Conservation (phyloP, 2,888 invertebrate genomes). For the Fragum sueziense region DNA sequence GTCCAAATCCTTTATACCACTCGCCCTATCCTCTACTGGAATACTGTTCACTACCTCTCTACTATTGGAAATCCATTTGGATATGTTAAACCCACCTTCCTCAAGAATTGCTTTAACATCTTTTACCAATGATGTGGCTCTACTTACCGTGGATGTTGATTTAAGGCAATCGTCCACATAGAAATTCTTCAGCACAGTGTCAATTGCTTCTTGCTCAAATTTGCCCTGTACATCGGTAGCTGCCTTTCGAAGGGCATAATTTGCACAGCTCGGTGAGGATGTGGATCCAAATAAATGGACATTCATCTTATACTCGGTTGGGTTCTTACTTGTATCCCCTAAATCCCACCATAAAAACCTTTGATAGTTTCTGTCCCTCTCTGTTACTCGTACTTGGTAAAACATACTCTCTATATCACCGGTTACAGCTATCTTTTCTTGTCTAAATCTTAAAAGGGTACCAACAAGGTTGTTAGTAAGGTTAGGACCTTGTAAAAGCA, state of each 20-base stretch:
- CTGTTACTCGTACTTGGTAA: background rate
- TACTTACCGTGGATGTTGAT: too few relatives aligned
- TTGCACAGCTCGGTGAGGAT: constrained; percentile 57
- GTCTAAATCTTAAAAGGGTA: constrained; percentile 55
- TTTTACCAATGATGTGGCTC: constrained; percentile 26
- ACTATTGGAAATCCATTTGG: constrained; percentile 55
- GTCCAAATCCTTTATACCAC: constrained; percentile 15
- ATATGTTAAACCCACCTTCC: constrained; percentile 44
- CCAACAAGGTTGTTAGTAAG: constrained; percentile 55
- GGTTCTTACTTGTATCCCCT: background rate
- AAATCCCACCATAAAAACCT: background rate
- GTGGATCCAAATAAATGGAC: constrained; percentile 28
- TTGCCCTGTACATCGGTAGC: constrained; percentile 26
- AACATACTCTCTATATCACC: constrained; percentile 54
- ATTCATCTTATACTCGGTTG: background rate
- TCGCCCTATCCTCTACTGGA: constrained; percentile 40
- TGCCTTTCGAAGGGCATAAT: constrained; percentile 23
- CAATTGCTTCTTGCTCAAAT: constrained; percentile 11
- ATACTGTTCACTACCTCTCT: constrained; percentile 40
- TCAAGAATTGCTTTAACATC: constrained; percentile 25
- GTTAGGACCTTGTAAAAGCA: constrained; percentile 55
- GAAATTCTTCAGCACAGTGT: constrained; percentile 27
- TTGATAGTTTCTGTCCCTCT: background rate
- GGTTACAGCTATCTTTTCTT: constrained; percentile 45
- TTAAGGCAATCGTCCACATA: constrained; percentile 40